These are phyloP conservation scores for Hermaeophaga mercurialis DNA, from an alignment of 2,888 invertebrate genomes.

Conservation along the genomic window DNA sequence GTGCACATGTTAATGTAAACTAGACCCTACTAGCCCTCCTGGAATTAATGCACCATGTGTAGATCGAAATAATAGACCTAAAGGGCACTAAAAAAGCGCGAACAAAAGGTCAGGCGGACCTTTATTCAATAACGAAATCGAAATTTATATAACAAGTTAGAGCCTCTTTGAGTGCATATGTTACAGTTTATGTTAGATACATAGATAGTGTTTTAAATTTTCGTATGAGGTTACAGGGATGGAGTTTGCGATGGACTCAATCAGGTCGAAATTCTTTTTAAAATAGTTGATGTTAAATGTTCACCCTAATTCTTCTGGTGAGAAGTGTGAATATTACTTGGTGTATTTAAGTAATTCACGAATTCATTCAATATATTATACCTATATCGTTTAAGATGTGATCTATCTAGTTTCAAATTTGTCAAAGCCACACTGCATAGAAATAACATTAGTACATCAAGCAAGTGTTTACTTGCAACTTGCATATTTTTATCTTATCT, in stretches of 20 bases:
- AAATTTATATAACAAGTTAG: constrained; percentile 27
- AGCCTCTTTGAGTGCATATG: constrained; percentile 32
- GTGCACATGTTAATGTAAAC: constrained; percentile 16
- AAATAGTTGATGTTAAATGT: too few species aligned
- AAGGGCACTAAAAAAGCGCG: constrained; percentile 31
- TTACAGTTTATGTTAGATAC: constrained; percentile 29
- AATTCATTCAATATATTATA: too few species aligned
- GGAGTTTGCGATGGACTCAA: neutral
- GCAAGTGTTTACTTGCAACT: too few species aligned
- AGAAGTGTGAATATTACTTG: too few species aligned
- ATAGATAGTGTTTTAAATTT: neutral
- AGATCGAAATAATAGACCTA: constrained; percentile 2
- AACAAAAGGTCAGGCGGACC: constrained; percentile 28
- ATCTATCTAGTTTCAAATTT: too few species aligned
- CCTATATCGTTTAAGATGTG: too few species aligned
- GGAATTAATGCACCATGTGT: constrained; percentile 19
- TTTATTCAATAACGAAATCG: constrained; percentile 29
- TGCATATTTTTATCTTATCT: too few species aligned
- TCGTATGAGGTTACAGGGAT: neutral
- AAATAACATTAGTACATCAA: too few species aligned
- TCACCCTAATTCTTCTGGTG: too few species aligned
- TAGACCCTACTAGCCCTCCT: constrained; percentile 4
- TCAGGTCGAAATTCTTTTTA: too few species aligned
- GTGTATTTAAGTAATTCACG: too few species aligned
- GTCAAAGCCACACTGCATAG: too few species aligned